Evolutionary conservation across 2,113 vertebrate species (phyloP).

Genomic region (Ascaphus truei): DNA sequence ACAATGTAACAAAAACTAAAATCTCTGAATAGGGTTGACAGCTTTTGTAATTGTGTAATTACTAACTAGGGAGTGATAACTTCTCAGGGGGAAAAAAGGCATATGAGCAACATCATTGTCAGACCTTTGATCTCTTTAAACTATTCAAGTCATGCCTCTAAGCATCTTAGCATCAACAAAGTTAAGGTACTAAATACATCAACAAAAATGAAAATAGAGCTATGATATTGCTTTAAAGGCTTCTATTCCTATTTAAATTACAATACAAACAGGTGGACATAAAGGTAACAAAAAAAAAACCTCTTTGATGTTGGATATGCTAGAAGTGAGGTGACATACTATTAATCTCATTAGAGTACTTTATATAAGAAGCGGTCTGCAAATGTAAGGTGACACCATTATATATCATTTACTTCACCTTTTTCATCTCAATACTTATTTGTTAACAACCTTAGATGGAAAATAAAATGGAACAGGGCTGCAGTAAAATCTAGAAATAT

Average conservation of each 20-base stretch:
- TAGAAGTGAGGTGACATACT: background rate
- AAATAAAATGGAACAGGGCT: too few species aligned
- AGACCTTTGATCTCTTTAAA: constrained; percentile 8
- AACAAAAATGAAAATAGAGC: constrained; percentile 9
- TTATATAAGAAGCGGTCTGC: background rate
- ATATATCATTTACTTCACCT: too few species aligned
- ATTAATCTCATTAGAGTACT: constrained; percentile 3
- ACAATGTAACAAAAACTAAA: background rate
- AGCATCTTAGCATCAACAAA: constrained; percentile 10
- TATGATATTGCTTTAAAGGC: constrained; percentile 31
- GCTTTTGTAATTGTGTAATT: constrained; percentile 15
- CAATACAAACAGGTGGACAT: constrained; percentile 16
- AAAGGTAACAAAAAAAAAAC: background rate
- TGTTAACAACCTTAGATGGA: too few species aligned
- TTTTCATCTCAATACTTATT: too few species aligned
- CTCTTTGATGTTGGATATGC: constrained; percentile 18
- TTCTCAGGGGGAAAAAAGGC: background rate
- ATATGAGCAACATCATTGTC: constrained; percentile 12
- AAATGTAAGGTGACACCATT: background rate
- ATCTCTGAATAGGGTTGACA: background rate
- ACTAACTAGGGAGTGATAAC: background rate
- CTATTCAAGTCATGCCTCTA: background rate
- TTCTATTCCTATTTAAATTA: constrained; percentile 14
- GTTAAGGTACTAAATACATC: background rate
- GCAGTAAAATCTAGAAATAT: too few species aligned